These are phyloP conservation scores for Gymnocephalus cernua DNA, from an alignment of 2,113 vertebrate species.

Conservation along the genomic window DNA sequence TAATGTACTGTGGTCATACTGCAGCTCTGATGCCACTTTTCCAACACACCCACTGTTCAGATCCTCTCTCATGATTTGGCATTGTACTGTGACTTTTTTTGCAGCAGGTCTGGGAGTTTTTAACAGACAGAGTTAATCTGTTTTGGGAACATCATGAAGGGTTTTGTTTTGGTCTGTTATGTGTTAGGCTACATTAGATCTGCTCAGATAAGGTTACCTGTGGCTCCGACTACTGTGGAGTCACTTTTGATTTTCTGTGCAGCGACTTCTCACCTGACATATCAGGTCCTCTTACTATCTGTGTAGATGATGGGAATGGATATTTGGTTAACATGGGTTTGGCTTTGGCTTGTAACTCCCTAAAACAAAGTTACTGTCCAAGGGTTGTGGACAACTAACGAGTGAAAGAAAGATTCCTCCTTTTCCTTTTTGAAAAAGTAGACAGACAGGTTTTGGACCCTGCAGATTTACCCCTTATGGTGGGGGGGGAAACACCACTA, in stretches of 20 bases:
- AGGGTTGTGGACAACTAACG: neutral
- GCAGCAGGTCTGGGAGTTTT: constrained; percentile 11
- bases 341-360: neutral
- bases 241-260: constrained; percentile 1
- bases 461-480: too few relatives aligned
- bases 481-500: too few relatives aligned
- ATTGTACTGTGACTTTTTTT: constrained; percentile 51
- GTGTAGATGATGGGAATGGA: neutral
- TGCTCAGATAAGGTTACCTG: constrained; percentile 26
- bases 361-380: neutral
- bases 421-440: neutral
- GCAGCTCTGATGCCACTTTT: constrained; percentile 52
- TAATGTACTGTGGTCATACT: neutral
- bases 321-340: neutral
- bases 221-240: neutral
- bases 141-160: constrained; percentile 27
- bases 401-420: neutral
- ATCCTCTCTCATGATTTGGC: constrained; percentile 21
- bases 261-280: neutral
- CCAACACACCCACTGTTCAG: constrained; percentile 36
- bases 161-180: constrained; percentile 35
- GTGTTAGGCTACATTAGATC: neutral
- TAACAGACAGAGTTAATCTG: constrained; percentile 40
- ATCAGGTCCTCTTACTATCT: too few relatives aligned
- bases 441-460: too few relatives aligned